A percentile compares a stretch with the other conserved stretches of the same genome.
phyloP scores from a whole-genome alignment of 2,113 vertebrate genomes.

The Axis porcinus region DNA sequence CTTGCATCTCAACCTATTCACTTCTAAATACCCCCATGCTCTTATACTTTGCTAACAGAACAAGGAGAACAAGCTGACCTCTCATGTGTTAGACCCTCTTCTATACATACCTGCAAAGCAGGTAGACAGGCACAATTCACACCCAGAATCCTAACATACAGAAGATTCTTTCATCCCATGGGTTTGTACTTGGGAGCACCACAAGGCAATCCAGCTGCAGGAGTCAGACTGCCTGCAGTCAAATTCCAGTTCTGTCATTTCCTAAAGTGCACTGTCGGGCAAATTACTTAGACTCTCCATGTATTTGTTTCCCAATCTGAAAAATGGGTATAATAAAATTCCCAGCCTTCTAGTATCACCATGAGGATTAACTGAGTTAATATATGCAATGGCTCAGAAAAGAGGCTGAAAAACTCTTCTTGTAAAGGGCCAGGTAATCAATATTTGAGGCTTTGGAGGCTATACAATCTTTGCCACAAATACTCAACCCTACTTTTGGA shows the following conservation, averaged over 20 bases:
- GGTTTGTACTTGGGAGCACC: background rate
- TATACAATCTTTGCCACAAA: background rate
- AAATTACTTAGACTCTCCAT: background rate
- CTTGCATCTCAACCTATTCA: background rate
- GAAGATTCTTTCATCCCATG: background rate
- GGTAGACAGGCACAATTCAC: background rate
- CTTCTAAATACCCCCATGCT: background rate
- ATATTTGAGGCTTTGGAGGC: background rate
- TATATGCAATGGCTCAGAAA: background rate
- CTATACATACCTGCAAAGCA: background rate
- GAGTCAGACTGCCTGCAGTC: background rate
- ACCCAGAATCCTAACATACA: background rate
- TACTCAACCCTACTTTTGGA: background rate
- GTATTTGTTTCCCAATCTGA: background rate
- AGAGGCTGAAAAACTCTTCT: background rate
- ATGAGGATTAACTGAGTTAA: background rate
- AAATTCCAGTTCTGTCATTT: background rate
- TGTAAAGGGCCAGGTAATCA: background rate
- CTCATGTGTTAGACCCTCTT: background rate
- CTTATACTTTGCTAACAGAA: background rate
- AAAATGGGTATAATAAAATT: background rate
- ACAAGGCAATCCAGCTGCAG: background rate
- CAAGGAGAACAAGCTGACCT: background rate
- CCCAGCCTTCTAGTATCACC: background rate
- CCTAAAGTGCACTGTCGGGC: background rate